Conservation (phyloP, 2,888 invertebrate species). For the Aphodius granarius region DNA sequence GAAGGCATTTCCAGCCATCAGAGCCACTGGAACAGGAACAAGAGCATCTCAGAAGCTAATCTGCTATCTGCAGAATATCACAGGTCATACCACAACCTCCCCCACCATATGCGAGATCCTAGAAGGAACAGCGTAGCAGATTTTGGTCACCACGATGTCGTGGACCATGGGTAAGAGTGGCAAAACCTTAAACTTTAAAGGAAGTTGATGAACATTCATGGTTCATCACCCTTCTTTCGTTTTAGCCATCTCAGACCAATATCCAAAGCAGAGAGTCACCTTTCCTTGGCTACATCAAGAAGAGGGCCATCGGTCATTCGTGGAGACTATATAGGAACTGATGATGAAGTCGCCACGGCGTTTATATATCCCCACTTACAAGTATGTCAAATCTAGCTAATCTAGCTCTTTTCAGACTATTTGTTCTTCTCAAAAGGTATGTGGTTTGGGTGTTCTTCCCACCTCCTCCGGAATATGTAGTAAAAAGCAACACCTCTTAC, state of each 20-base stretch:
- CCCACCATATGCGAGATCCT: conserved; percentile 52
- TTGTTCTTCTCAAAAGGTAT: conserved; percentile 29
- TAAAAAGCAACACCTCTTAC: conserved; percentile 47
- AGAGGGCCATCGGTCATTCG: conserved; percentile 58
- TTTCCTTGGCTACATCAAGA: conserved; percentile 61
- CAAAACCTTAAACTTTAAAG: neutral
- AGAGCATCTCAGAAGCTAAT: conserved; percentile 87
- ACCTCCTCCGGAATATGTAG: conserved; percentile 32
- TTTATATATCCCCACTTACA: conserved; percentile 66
- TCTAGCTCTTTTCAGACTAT: neutral
- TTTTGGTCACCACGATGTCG: conserved; percentile 56
- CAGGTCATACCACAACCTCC: conserved; percentile 41
- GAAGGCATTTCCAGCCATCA: conserved; percentile 60
- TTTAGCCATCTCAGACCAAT: conserved; percentile 56
- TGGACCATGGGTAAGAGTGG: conserved; percentile 61
- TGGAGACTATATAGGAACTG: conserved; percentile 61
- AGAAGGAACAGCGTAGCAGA: conserved; percentile 65
- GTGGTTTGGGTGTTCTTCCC: conserved; percentile 37
- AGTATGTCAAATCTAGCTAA: no score
- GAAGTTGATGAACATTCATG: neutral
- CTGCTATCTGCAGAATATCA: conserved; percentile 64
- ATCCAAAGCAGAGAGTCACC: conserved; percentile 67
- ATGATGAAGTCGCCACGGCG: conserved; percentile 59
- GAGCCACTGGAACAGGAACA: conserved; percentile 53
- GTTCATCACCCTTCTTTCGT: neutral